Percentiles rank a stretch among this genome's conserved stretches.
phyloP scores from a whole-genome alignment of 1,140 invertebrate genomes.

The Nasonia longicornis region DNA sequence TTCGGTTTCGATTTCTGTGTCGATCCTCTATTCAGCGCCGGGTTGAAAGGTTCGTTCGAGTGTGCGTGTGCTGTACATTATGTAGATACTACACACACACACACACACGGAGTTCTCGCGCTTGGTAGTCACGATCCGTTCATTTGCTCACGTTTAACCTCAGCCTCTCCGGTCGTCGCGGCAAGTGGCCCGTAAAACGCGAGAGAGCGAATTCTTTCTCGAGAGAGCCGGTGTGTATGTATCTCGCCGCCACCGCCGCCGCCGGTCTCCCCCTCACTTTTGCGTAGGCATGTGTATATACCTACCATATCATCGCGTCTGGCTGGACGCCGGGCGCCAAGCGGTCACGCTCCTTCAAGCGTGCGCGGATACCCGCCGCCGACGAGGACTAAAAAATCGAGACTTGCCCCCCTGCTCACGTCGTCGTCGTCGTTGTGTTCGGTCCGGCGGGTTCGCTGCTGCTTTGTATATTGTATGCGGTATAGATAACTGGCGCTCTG shows the following conservation, averaged over 20 bases:
- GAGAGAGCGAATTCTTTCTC: slow-evolving; percentile 4
- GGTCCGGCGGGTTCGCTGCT: background rate
- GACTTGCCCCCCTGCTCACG: background rate
- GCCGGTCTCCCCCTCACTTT: background rate
- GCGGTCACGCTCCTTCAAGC: slow-evolving; percentile 27
- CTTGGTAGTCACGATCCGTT: background rate
- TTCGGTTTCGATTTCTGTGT: too few species aligned
- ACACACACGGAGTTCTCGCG: too few species aligned
- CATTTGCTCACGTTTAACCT: slow-evolving; percentile 3
- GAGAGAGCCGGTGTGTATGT: background rate
- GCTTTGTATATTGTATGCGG: background rate
- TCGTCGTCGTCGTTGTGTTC: background rate
- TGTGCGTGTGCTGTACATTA: too few species aligned
- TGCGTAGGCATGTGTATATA: background rate
- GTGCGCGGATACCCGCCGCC: background rate
- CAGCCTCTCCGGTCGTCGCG: background rate
- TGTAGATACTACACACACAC: too few species aligned
- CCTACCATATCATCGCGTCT: background rate
- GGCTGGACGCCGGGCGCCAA: slow-evolving; percentile 7
- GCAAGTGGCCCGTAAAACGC: background rate
- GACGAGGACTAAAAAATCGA: slow-evolving; percentile 4
- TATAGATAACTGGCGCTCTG: too few species aligned
- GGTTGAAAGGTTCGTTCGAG: too few species aligned
- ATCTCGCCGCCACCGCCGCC: background rate
- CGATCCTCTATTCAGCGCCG: too few species aligned